Evolutionary conservation across 2,797 vertebrate species (phyloP), one percentile per base, ranked within the genome.

Genomic region (Chelon labrosus): DNA sequence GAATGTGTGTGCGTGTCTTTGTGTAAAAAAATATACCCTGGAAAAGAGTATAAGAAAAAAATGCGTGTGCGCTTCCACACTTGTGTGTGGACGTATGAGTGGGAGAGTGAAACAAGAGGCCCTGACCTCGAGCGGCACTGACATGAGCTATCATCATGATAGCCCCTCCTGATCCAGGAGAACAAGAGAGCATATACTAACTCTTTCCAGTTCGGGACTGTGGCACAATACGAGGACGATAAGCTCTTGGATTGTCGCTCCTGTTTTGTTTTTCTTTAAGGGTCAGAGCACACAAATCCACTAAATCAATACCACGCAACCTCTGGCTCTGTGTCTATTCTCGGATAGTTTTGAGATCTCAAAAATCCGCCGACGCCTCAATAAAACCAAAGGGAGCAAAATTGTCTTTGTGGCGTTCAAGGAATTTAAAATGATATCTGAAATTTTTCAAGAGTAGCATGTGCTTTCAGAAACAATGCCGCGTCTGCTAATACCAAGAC

Each of bases 21-120:
- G 66, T 78, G 82, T 82, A 85, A 84, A 88, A 90, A 85, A 77
- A 90, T 88, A 89, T 81, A 89, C 79, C 84, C 75, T 69, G 82
- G 50, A 85, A 86, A 77, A 71, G 58, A 19, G 37, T 44, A 68
- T 83, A 64, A 63, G 54, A 75, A 77, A 85, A 75, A 73, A 63
- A 62, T 52, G 73, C 27, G 69, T 51, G 70, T 27, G 68, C 41
- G 66, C 60, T 64, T 73, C 17, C 11, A 16, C 68, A 62, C 41
- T n/a, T 71, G 65, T 57, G 73, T 70, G 75, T 76, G 55, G 58
- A 77, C 58, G 83, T 56, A 78, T 85, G 82, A 93, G 88, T 72
- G 88, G 85, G 82, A 90, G 90, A 90, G 85, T 91, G 94, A 94
- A 93, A 93, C 88, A 63, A 92, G 90, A 94, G 90, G 92, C 91